A percentile compares a stretch with the other conserved stretches of the same genome.
These are phyloP conservation scores for Apus apus DNA, from an alignment of 2,113 vertebrate species.

Conservation along the genomic window DNA sequence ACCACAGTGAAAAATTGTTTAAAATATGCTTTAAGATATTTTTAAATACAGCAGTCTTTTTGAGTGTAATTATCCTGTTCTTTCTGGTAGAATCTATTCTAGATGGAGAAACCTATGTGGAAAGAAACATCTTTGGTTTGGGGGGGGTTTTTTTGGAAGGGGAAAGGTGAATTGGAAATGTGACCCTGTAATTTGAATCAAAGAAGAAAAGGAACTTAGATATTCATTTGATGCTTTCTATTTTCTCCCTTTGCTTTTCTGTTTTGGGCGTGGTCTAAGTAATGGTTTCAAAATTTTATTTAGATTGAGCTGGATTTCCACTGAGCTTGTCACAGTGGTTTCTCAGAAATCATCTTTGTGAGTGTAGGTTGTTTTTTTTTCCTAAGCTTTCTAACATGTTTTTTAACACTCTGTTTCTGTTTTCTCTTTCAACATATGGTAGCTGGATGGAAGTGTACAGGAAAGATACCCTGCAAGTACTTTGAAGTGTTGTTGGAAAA, in stretches of 20 bases:
- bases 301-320: neutral
- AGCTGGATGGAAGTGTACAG: neutral
- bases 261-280: neutral
- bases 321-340: neutral
- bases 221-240: neutral
- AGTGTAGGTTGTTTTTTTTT: neutral
- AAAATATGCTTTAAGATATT: slow-evolving; percentile 1
- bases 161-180: neutral
- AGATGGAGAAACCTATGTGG: slow-evolving; percentile 2
- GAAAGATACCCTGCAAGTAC: neutral
- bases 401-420: neutral
- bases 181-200: neutral
- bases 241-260: slow-evolving; percentile 12
- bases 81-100: neutral
- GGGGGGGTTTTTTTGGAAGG: neutral
- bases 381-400: neutral
- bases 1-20: neutral
- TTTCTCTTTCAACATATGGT: neutral
- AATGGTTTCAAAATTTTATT: neutral
- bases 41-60: neutral
- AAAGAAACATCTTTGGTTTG: neutral
- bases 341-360: neutral
- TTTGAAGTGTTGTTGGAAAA: neutral
- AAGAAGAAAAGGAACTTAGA: neutral
- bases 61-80: slow-evolving; percentile 11